These are phyloP conservation scores for Eilema griseolum DNA, from an alignment of 2,888 invertebrate species.

Conservation along the genomic window DNA sequence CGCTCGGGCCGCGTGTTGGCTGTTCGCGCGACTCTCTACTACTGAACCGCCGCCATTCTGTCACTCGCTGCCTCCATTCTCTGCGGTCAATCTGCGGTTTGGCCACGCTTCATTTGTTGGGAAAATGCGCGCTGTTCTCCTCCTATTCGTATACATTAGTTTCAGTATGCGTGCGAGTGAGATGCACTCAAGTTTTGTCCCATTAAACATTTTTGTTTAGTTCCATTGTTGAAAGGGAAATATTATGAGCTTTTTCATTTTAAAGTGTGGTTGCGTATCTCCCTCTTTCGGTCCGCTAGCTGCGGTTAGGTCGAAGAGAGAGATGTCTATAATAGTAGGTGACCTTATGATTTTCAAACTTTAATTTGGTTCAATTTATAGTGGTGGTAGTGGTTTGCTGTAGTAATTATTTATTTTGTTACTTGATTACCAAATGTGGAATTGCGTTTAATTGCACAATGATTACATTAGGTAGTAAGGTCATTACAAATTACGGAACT, in stretches of 20 bases:
- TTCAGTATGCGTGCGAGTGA: constrained; percentile 61
- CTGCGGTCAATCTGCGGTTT: constrained; percentile 88
- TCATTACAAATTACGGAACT: constrained; percentile 58
- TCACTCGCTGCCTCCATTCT: constrained; percentile 87
- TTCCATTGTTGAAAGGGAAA: constrained; percentile 83
- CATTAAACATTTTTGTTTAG: constrained; percentile 84
- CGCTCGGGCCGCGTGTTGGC: constrained; percentile 72
- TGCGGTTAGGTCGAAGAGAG: constrained; percentile 62
- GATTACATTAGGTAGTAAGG: constrained; percentile 49
- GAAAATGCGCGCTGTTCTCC: constrained; percentile 79
- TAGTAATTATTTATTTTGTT: constrained; percentile 6
- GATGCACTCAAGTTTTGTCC: constrained; percentile 78
- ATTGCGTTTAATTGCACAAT: constrained; percentile 29
- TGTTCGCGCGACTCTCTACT: constrained; percentile 78
- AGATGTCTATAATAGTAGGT: constrained; percentile 59
- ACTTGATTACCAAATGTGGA: constrained; percentile 5
- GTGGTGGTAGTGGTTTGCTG: no score
- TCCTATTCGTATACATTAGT: constrained; percentile 65
- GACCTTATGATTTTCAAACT: constrained; percentile 26
- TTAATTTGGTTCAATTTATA: background rate
- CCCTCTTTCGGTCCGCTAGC: constrained; percentile 60
- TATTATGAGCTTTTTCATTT: constrained; percentile 83
- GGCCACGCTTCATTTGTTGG: constrained; percentile 87
- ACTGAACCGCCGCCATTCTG: constrained; percentile 86
- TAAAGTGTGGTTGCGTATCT: constrained; percentile 66